These are phyloP conservation scores for Cynaeus angustus DNA, from an alignment of 2,888 invertebrate species.

Conservation along the genomic window DNA sequence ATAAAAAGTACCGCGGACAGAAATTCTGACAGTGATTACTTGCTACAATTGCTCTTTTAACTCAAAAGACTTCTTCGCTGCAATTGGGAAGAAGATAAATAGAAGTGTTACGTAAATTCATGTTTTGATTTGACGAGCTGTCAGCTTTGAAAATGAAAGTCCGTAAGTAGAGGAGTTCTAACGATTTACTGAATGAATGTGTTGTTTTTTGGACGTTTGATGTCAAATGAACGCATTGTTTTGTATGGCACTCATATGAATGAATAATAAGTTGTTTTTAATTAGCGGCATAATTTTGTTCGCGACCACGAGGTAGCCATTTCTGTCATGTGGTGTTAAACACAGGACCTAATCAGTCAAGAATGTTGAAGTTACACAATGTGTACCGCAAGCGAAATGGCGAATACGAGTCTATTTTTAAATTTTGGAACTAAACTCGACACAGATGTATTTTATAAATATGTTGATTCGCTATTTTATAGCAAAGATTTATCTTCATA, in stretches of 20 bases:
- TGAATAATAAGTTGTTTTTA: constrained; percentile 43
- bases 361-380: constrained; percentile 32
- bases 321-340: constrained; percentile 55
- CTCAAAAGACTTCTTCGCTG: not conserved
- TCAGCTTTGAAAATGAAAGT: constrained; percentile 63
- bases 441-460: constrained; percentile 6
- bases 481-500: not conserved
- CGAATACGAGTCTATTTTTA: constrained; percentile 15
- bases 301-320: constrained; percentile 64
- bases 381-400: not conserved
- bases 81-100: constrained; percentile 36
- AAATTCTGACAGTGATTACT: constrained; percentile 6
- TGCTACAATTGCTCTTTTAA: not conserved
- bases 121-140: constrained; percentile 54
- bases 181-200: constrained; percentile 25
- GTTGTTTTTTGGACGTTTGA: constrained; percentile 14
- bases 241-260: constrained; percentile 19
- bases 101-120: constrained; percentile 60
- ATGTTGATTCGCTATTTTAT: not conserved
- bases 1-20: constrained; percentile 9
- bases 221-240: constrained; percentile 3
- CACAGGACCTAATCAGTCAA: constrained; percentile 34
- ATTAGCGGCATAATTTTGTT: constrained; percentile 51
- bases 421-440: not conserved
- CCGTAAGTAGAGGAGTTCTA: constrained; percentile 59